These are phyloP conservation scores for Chymomyza procnemis DNA, from an alignment of 2,888 invertebrate species.

Conservation along the genomic window DNA sequence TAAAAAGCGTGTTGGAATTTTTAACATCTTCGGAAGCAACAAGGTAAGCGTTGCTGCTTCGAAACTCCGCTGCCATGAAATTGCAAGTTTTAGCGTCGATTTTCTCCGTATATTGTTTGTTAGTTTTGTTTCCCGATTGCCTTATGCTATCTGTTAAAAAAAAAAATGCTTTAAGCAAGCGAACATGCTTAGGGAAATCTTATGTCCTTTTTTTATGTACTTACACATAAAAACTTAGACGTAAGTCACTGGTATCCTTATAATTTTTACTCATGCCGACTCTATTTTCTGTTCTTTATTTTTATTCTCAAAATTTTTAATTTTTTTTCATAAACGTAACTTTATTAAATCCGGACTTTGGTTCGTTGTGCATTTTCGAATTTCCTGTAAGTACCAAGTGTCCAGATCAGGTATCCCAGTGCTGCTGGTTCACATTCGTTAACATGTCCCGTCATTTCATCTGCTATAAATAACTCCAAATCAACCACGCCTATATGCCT, in stretches of 20 bases:
- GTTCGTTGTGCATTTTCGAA: slow-evolving; percentile 45
- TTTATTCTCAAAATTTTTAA: slow-evolving; percentile 29
- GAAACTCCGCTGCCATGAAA: background rate
- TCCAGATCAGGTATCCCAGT: slow-evolving; percentile 39
- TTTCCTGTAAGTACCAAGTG: slow-evolving; percentile 74
- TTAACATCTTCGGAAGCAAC: slow-evolving; percentile 94
- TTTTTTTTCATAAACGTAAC: slow-evolving; percentile 14
- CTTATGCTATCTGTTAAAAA: background rate
- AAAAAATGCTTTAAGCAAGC: background rate
- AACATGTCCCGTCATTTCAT: slow-evolving; percentile 30
- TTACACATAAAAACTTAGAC: background rate
- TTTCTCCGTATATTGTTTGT: background rate
- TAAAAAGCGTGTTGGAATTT: slow-evolving; percentile 91
- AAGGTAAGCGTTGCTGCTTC: slow-evolving; percentile 84
- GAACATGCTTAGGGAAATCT: background rate
- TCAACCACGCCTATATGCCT: background rate
- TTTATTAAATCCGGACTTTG: slow-evolving; percentile 46
- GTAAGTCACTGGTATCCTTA: slow-evolving; percentile 4
- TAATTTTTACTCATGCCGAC: slow-evolving; percentile 46
- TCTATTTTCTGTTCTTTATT: slow-evolving; percentile 41
- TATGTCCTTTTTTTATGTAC: slow-evolving; percentile 5
- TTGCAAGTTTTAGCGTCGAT: background rate
- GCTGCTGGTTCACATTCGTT: slow-evolving; percentile 27
- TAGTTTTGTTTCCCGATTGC: background rate
- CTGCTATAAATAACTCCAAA: slow-evolving; percentile 21